Evolutionary conservation across 2,888 invertebrate genomes (phyloP).

Genomic region (Drosophila cognata): DNA sequence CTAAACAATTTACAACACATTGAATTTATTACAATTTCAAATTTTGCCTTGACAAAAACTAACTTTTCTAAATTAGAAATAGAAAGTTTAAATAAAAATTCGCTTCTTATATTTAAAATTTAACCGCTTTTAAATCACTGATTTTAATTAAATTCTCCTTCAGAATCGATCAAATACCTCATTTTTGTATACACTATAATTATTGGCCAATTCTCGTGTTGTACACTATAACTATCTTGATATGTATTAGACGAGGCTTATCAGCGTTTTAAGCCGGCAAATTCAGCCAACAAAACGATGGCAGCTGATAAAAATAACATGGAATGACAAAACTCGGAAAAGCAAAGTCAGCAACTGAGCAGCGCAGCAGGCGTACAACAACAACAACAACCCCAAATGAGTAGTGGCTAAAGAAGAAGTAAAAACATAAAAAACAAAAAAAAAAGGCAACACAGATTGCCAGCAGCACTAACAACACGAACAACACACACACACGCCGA

Average conservation of each 20-base stretch:
- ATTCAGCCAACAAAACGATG: slow-evolving; percentile 27
- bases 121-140: not conserved
- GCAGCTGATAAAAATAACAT: slow-evolving; percentile 48
- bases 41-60: no score
- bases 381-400: slow-evolving; percentile 63
- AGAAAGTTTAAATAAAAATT: not conserved
- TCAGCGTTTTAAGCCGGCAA: slow-evolving; percentile 18
- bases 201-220: not conserved
- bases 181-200: not conserved
- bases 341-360: slow-evolving; percentile 49
- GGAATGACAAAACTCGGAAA: slow-evolving; percentile 46
- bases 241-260: slow-evolving; percentile 25
- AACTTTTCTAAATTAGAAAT: not conserved
- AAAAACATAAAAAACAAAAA: slow-evolving; percentile 58
- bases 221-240: not conserved
- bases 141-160: not conserved
- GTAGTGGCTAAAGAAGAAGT: slow-evolving; percentile 47
- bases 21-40: not conserved
- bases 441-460: slow-evolving; percentile 64
- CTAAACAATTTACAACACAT: not conserved
- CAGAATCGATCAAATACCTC: not conserved
- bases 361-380: slow-evolving; percentile 43
- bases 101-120: not conserved
- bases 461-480: slow-evolving; percentile 53
- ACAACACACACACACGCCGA: slow-evolving; percentile 29